These are phyloP conservation scores for Poecilia wingei DNA, from an alignment of 2,797 vertebrate species.

Conservation along the genomic window DNA sequence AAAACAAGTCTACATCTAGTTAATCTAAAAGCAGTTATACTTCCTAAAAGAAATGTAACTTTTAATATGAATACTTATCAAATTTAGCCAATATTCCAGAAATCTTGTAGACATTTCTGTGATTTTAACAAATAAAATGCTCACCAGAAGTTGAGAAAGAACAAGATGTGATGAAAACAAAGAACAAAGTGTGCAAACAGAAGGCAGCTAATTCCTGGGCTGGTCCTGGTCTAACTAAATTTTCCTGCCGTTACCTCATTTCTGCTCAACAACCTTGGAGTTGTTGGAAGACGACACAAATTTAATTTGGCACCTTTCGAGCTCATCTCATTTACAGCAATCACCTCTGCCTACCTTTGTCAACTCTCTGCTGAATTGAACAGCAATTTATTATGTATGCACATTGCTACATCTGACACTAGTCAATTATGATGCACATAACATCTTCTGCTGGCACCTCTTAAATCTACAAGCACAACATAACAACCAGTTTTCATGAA, in stretches of 20 bases:
- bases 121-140: conserved; percentile 1
- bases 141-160: neutral
- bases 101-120: neutral
- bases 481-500: conserved; percentile 22
- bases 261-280: conserved; percentile 21
- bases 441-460: conserved; percentile 16
- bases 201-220: conserved; percentile 5
- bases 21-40: neutral
- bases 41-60: conserved; percentile 16
- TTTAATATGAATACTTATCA: neutral
- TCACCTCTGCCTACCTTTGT: conserved; percentile 32
- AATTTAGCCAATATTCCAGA: neutral
- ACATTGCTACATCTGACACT: conserved; percentile 25
- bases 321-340: conserved; percentile 51
- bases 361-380: conserved; percentile 46
- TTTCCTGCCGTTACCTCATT: neutral
- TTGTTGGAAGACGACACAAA: conserved; percentile 28
- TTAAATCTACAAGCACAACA: conserved; percentile 27
- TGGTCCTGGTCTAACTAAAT: conserved; percentile 23
- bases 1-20: neutral
- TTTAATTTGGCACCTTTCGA: conserved; percentile 49
- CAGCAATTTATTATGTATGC: conserved; percentile 47
- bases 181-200: neutral
- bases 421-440: conserved; percentile 26
- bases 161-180: conserved; percentile 1